phyloP scores from a whole-genome alignment of 2,113 vertebrate species.

The Corythoichthys haematopterus region DNA sequence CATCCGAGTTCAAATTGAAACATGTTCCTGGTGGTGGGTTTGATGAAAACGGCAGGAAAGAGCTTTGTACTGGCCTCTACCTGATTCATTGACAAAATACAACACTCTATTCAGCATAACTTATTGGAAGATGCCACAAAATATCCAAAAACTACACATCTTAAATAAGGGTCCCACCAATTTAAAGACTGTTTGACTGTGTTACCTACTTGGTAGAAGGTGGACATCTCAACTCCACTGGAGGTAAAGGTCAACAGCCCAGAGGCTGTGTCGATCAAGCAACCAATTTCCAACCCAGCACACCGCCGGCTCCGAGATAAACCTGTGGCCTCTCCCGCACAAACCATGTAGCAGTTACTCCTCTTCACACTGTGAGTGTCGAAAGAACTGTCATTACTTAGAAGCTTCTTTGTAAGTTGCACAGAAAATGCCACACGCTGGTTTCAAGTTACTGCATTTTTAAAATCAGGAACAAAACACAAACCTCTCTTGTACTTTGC shows the following conservation, averaged over 20 bases:
- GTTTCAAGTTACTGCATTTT: background rate
- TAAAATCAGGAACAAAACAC: slow-evolving; percentile 32
- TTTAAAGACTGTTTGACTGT: background rate
- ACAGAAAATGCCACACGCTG: background rate
- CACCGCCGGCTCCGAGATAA: slow-evolving; percentile 85
- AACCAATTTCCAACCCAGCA: slow-evolving; percentile 86
- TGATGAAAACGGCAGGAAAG: slow-evolving; percentile 92
- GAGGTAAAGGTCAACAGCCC: slow-evolving; percentile 90
- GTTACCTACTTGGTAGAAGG: slow-evolving; percentile 81
- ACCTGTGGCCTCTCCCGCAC: slow-evolving; percentile 86
- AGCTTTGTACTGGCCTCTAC: slow-evolving; percentile 90
- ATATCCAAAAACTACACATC: background rate
- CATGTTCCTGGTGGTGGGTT: slow-evolving; percentile 84
- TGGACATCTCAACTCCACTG: slow-evolving; percentile 86
- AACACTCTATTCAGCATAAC: background rate
- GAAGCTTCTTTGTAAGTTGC: background rate
- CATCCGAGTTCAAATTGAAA: slow-evolving; percentile 92
- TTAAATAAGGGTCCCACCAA: background rate
- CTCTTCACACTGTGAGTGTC: slow-evolving; percentile 80
- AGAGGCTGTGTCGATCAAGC: slow-evolving; percentile 82
- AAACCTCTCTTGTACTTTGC: slow-evolving; percentile 94
- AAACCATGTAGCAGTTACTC: slow-evolving; percentile 93
- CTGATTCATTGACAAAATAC: slow-evolving; percentile 56
- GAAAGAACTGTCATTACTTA: background rate
- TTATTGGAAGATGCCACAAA: background rate